Base-by-base conservation (phyloP, 2,888 invertebrate genomes). In the Tinea pellionella region DNA sequence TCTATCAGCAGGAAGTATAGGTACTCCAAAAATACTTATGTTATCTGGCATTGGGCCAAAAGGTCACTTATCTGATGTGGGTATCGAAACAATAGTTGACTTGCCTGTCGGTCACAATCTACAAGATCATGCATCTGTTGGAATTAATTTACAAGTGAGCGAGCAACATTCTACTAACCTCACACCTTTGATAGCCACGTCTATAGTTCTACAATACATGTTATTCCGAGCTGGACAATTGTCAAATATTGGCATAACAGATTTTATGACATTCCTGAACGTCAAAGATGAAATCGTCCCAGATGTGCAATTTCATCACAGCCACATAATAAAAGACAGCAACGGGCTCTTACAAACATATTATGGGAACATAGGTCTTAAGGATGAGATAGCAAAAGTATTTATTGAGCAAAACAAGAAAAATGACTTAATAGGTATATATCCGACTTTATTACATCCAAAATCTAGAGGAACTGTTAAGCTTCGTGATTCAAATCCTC, bases 401-500 rank as follows among this genome's bases (percentile, higher is more conserved):
- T 66, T 80, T 55, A 43, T 64, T 53, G 62, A 68, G 59, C 61
- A 74, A n/a, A 81, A 78, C 65, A 62, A 66, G 60, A 58, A 73
- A 37, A 65, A 69, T 43, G 75, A 73, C 62, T 62, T 88, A 4
- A 59, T 90, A 0, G 69, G 76, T 1, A 66, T 84, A 18, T 78
- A 75, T 29, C 76, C 84, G 0, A 72, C 80, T 0, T 65, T 89
- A 19, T 61, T 87, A 8, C 77, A 79, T 64, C 89, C 89, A 0
- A 83, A 88, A 71, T 89, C 90, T 0, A 80, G 78, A 53, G 91
- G 92, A n/a, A 70, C 71, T 61, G 68, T 94, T 2, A 75, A 80
- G 61, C 71, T 94, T 12, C 72, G 72, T 47, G 85, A 88, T 11
- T 68, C 69, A 0, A 73, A 90, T 68, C 89, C 90, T 0, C 67